Base-by-base conservation (phyloP, 2,113 vertebrate genomes). In the Epinephelus cyanopodus region DNA sequence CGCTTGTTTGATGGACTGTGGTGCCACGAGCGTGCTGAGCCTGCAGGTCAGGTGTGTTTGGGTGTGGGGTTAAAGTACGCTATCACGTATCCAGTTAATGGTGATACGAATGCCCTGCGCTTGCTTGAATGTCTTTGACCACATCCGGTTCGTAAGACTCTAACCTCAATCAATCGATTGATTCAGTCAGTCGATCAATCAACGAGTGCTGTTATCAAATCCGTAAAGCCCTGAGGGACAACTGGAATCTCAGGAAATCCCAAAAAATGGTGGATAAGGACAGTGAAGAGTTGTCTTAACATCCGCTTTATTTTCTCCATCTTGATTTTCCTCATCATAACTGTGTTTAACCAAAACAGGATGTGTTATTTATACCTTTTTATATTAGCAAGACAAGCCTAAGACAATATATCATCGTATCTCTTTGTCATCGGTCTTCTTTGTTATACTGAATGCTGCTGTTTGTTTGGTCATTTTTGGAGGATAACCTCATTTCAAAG, bases 161-260 rank as follows among this genome's bases (percentile, higher is more conserved):
- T 47, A 69, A 91, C 81, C 91, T 90, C 81, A 82, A 87, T 87
- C 82, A 68, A 27, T 85, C 45, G 70, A 84, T 53, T 69, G 77
- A 72, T 85, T 15, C 27, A 76, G 74, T 79, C 76, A 61, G 39
- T 74, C 57, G 70, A 72, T 74, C 84, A 83, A 63, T 82, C 65
- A 64, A 67, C 69, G 50, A 71, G 58, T 60, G 73, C 83, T 87
- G 77, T 83, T 37, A 61, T 87, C 81, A 81, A 79, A 86, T 75
- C 84, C 11, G 75, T 82, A 82, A 86, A 87, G 72, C 93, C 93
- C 92, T 90, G 93, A 94, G 92, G 90, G 84, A 93, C 82, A 81
- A 89, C 89, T 89, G 89, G 87, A 90, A 93, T 95, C 94, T 95
- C 95, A 95, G 95, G 94, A 94, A 95, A 93, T 90, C 90, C 89